Evolutionary conservation across 1,140 invertebrate species (phyloP), one percentile per base, ranked within the genome.

Genomic region (Tribolium castaneum): DNA sequence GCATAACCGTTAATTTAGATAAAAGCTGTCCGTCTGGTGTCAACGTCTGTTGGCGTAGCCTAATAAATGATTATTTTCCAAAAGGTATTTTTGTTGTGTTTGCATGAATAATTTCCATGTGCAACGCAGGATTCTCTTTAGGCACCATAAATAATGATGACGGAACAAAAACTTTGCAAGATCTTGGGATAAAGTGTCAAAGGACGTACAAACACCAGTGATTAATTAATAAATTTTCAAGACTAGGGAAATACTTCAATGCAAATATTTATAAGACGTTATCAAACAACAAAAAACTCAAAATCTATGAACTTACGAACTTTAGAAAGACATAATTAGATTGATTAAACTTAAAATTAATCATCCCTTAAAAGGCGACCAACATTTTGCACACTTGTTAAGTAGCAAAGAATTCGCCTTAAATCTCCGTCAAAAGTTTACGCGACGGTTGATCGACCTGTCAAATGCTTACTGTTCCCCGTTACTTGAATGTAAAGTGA

Each of bases 111-210:
- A 59, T 59, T 66, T 66, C 19, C 30, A 66, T 39, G 25, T 66
- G 59, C 59, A 66, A 34, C 14, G 30, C 2, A 35, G 30, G 34
- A 59, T 35, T 35, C 59, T 34, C 30, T 66, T 66, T 66, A 66
- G 30, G 25, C 59, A 35, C 30, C 12, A 66, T 66, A 66, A 66
- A 66, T 66, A 66, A 66, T 66, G 59, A 66, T 66, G 59, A 66
- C 9, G 25, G 59, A 66, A 66, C 59, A 66, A 66, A 66, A 66
- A 66, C 59, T 66, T 66, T 66, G 13, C 56, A 35, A 66, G 59
- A 66, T 66, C 59, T 66, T 66, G 34, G 59, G 59, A 66, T 66
- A 66, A 66, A 66, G 59, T 66, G 59, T 66, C 59, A 66, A 66
- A 66, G 59, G 30, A 66, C 25, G 30, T 35, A 66, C 59, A 66